These are phyloP conservation scores for Aythya fuligula DNA, from an alignment of 2,797 vertebrate genomes.

Conservation along the genomic window DNA sequence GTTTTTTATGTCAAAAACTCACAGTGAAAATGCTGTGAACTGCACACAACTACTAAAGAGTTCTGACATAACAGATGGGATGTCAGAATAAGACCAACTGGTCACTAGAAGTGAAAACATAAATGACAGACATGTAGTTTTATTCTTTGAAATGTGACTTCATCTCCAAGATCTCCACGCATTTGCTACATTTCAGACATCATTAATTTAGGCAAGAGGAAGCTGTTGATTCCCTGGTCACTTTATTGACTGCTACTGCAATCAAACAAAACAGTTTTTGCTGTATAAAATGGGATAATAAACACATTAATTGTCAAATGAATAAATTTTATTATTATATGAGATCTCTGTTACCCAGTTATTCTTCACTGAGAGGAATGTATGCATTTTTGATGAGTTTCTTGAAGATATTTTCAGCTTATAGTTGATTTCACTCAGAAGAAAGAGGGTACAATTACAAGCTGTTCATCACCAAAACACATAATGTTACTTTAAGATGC, in stretches of 20 bases:
- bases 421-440: background rate
- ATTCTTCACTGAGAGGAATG: background rate
- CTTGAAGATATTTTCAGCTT: constrained; percentile 28
- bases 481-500: fast-evolving
- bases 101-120: constrained; percentile 18
- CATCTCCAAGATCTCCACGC: constrained; percentile 32
- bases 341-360: constrained; percentile 30
- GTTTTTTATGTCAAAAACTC: constrained; percentile 36
- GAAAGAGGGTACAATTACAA: background rate
- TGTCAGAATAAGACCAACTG: constrained; percentile 52
- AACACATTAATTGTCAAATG: constrained; percentile 6
- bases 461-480: background rate
- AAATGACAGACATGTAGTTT: constrained; percentile 42
- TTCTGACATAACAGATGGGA: constrained; percentile 71
- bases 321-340: constrained; percentile 7
- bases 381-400: background rate
- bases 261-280: background rate
- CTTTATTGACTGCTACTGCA: constrained; percentile 12
- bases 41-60: constrained; percentile 32
- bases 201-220: constrained; percentile 47
- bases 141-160: constrained; percentile 65
- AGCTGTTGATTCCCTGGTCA: background rate
- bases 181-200: constrained; percentile 55
- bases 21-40: background rate
- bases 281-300: constrained; percentile 24